phyloP scores from a whole-genome alignment of 1,140 invertebrate species.

The Drosophila albomicans region DNA sequence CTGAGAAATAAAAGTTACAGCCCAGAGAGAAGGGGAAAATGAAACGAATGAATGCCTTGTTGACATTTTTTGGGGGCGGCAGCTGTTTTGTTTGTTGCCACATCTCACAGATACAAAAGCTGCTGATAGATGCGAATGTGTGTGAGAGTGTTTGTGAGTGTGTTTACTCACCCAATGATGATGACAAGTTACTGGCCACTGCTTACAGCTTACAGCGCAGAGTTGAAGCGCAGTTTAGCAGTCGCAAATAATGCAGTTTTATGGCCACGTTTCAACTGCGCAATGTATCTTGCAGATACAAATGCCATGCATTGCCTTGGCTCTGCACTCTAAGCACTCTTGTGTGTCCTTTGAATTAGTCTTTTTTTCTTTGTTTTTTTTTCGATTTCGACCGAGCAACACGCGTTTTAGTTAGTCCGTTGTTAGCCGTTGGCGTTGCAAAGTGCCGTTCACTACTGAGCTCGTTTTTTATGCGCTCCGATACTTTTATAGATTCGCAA shows the following conservation, averaged over 20 bases:
- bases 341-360: constrained; percentile 10
- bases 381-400: not conserved
- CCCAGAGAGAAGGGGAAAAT: not conserved
- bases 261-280: constrained; percentile 14
- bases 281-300: constrained; percentile 38
- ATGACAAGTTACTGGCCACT: constrained; percentile 40
- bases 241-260: constrained; percentile 15
- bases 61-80: constrained; percentile 4
- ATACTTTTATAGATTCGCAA: constrained; percentile 85
- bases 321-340: constrained; percentile 1
- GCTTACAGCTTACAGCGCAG: constrained; percentile 10
- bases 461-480: constrained; percentile 83
- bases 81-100: constrained; percentile 6
- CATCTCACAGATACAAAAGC: constrained; percentile 25
- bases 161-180: constrained; percentile 40
- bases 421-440: constrained; percentile 57
- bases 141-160: not conserved
- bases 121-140: constrained; percentile 15
- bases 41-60: constrained; percentile 1
- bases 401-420: too few relatives aligned
- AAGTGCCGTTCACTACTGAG: constrained; percentile 84
- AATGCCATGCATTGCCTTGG: constrained; percentile 6
- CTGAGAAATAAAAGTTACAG: not conserved
- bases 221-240: not conserved
- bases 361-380: constrained; percentile 18